Percentiles rank a stretch among this genome's conserved stretches.
Evolutionary conservation across 1,140 invertebrate genomes (phyloP).

Genomic region (Drosophila lini): DNA sequence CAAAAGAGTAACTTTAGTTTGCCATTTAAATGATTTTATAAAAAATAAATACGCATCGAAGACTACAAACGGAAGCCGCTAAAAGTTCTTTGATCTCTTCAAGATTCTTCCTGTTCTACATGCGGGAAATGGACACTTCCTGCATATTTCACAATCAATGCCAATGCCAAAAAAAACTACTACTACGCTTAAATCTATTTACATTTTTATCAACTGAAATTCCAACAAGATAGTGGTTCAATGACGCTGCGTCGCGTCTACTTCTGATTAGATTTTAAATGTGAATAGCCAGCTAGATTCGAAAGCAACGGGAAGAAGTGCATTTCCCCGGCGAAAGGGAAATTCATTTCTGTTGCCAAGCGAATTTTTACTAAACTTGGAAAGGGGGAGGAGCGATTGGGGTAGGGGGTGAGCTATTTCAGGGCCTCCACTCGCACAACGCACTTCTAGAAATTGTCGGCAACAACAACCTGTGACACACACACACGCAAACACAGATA

Average conservation of each 20-base stretch:
- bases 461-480: slow-evolving; percentile 54
- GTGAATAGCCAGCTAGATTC: neutral
- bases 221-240: neutral
- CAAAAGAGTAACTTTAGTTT: neutral
- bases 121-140: neutral
- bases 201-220: slow-evolving; percentile 7
- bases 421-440: slow-evolving; percentile 19
- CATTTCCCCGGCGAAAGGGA: slow-evolving; percentile 31
- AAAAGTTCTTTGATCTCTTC: neutral
- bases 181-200: neutral
- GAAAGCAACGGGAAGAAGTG: slow-evolving; percentile 2
- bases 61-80: neutral
- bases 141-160: slow-evolving; percentile 30
- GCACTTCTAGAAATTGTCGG: slow-evolving; percentile 56
- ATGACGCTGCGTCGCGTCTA: neutral
- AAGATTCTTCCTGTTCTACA: neutral
- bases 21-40: neutral
- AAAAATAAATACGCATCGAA: too few species aligned
- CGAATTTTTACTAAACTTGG: slow-evolving; percentile 11
- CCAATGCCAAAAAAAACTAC: neutral
- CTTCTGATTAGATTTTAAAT: slow-evolving; percentile 12
- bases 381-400: neutral
- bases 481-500: neutral
- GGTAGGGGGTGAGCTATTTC: slow-evolving; percentile 54
- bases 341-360: slow-evolving; percentile 63